Evolutionary conservation across 2,797 vertebrate species (phyloP), one percentile per base, ranked within the genome.

Genomic region (Galago senegalensis): DNA sequence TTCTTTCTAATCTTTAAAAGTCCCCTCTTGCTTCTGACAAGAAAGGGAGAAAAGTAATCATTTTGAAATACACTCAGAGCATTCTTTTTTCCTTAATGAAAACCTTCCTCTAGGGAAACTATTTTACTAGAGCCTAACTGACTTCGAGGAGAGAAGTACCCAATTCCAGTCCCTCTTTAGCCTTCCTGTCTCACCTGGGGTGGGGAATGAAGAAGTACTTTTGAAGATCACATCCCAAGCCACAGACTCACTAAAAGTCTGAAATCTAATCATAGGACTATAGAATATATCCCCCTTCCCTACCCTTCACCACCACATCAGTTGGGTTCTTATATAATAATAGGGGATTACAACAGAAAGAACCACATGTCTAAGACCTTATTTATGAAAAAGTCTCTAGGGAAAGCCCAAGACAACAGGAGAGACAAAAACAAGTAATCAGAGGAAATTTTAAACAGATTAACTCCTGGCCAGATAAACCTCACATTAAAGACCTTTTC

Each of bases 351-450:
- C 29, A 43, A 34, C 1, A 27, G 46, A 75, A 75, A 81, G 7
- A 81, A 58, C 7, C 29, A 23, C 5, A 46, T 58, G 37, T 18
- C 43, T 60, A 49, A 61, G 58, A 61, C 12, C 20, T 53, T 20
- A 29, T 60, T 92, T 53, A 49, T 88, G 63, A 72, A 72, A 70
- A 76, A n/a, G n/a, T 67, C 88, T 85, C 86, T 72, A 85, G 43
- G 27, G 31, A 87, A 96, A 34, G 60, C 25, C 9, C 40, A 91
- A 67, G 31, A 63, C 61, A 93, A 23, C 9, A 31, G 46, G 5
- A 56, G 43, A 75, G 18, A 13, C 37, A 37, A 69, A 89, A 86
- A 23, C 46, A 90, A 87, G 10, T 56, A 72, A 21, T 43, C 16
- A 60, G 6, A 82, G 27, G 40, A 75, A 81, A 40, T 2, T 34